These are phyloP conservation scores for Prionace glauca DNA, from an alignment of 2,797 vertebrate species.

Conservation along the genomic window DNA sequence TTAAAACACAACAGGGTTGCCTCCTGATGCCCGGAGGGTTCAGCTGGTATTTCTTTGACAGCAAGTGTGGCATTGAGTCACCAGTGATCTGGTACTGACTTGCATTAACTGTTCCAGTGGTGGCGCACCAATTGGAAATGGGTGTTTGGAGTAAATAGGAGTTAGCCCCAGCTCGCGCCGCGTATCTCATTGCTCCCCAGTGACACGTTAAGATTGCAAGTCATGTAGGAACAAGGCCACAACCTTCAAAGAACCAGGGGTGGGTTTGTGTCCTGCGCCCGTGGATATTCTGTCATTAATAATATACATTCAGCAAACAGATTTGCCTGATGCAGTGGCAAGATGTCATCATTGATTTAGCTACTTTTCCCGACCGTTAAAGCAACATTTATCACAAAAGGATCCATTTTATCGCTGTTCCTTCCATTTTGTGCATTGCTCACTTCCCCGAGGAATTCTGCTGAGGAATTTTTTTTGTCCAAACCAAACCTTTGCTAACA, in stretches of 20 bases:
- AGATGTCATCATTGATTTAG: not conserved
- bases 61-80: not conserved
- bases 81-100: too few species aligned
- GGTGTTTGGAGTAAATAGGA: not conserved
- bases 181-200: not conserved
- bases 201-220: not conserved
- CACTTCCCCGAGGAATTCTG: not conserved
- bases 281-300: not conserved
- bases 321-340: not conserved
- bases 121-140: too few species aligned
- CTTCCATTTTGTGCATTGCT: not conserved
- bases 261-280: not conserved
- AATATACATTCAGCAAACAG: not conserved
- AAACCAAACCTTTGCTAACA: not conserved
- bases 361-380: not conserved
- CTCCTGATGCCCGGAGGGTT: not conserved
- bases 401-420: not conserved
- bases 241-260: not conserved
- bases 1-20: not conserved
- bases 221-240: not conserved
- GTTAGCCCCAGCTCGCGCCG: not conserved
- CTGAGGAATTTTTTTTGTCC: not conserved
- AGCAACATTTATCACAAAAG: not conserved
- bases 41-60: not conserved
- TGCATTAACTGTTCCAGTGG: too few species aligned